Base-by-base conservation (phyloP, 2,113 vertebrate genomes). In the Myrmophylax atrothorax region DNA sequence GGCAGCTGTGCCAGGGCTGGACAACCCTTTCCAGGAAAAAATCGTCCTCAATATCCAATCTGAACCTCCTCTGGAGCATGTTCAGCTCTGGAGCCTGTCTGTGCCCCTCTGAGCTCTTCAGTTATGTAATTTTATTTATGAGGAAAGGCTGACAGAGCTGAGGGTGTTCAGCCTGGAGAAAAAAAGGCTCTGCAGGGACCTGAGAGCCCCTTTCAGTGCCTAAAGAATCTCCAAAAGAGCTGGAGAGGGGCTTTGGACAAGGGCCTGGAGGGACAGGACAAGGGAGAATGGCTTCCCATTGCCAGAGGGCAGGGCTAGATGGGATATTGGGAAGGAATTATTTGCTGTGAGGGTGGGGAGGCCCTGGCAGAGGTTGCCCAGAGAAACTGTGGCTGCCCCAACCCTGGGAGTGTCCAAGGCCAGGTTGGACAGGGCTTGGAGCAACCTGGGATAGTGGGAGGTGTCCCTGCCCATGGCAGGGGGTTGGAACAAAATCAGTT, bases 101-200 rank as follows among this genome's bases (percentile, higher is more conserved):
- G 40, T 67, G 35, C 26, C 25, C 5, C 23, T 75, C 3, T 1
- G 3, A 0, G 0, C 6, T 47, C 18, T 18, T 9, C 37, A 29
- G 25, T 59, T 59, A 25, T 37, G 37, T 23, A 15, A 63, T 40
- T 40, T 29, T 63, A 14, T 42, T 40, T 40, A 63, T 29, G 38
- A 42, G 12, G 60, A 63, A 63, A 63, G 17, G 38, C 40, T 66
- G 40, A 9, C 29, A 66, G 29, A 44, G 40, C 29, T 66, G 29
- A 7, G 20, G 40, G 29, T 7, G 20, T 33, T 66, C 40, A 44
- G 8, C 40, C 40, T 22, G 40, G 19, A 44, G 40, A 44, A 64
- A 29, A 33, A 29, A 33, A 44, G 38, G 19, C 7, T 64, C 40
- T 20, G 22, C 5, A 14, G 28, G 42, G 19, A 64, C 6, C 28